Evolutionary conservation across 2,888 invertebrate genomes (phyloP), one percentile per base, ranked within the genome.

Genomic region (Sphecodes monilicornis): DNA sequence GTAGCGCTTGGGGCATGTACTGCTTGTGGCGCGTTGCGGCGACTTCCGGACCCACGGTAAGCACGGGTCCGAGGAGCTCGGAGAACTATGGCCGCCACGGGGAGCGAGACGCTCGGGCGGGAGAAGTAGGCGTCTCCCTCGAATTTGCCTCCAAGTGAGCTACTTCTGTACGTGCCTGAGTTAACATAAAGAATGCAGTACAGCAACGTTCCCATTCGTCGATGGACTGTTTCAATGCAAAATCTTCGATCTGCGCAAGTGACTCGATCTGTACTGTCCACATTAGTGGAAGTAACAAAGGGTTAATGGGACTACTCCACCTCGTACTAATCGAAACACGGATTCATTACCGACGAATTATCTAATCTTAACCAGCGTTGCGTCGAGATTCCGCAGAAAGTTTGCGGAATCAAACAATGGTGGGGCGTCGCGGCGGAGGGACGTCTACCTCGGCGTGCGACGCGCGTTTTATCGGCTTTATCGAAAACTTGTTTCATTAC

Each of bases 401-500:
- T 16, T 36, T 13, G 18, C 8, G 2, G 46, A 4, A n/a, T 41
- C 18, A 29, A 26, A 83, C 69, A 72, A 74, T 74, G 76, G 0
- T 16, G 10, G 36, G 50, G 75, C 71, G 66, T 50, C 39, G n/a
- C 50, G 46, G 11, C n/a, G 57, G 64, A 29, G 64, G 41, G 26
- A 16, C 76, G 71, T 8, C 29, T 54, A 2, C 3, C 11, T 54
- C 54, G 32, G 22, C 1, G n/a, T 18, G 29, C 60, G 41, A 11
- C 41, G 26, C 26, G 22, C 39, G 43, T 78, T 22, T 36, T 88
- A 85, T 90, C 88, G 39, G 18, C n/a, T 76, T 86, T 88, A 87
- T 90, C 88, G 69, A 88, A 68, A 84, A 85, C 70, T 85, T 87
- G 80, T 88, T 90, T 86, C 85, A 83, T 89, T 89, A 82, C 82